Conservation (phyloP, 2,113 vertebrate species). For the Epinephelus lanceolatus region DNA sequence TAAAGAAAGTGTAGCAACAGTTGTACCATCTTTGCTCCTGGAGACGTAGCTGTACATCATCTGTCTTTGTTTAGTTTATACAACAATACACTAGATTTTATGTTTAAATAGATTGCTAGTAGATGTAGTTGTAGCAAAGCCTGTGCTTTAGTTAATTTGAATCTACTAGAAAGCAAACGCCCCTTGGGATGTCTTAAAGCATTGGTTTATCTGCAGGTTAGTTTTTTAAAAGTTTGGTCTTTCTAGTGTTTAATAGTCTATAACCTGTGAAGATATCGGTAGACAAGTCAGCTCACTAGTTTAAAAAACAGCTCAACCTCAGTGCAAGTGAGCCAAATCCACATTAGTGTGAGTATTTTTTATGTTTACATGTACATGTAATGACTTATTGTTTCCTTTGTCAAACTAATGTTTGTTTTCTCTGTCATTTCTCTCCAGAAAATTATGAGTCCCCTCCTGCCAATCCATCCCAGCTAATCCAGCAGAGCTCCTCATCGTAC, state of each 20-base stretch:
- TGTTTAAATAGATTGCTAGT: too few species aligned
- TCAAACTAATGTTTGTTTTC: constrained; percentile 14
- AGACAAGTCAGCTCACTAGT: too few species aligned
- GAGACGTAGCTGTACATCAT: not conserved
- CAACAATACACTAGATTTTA: too few species aligned
- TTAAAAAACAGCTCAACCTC: not conserved
- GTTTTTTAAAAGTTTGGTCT: too few species aligned
- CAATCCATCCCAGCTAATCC: constrained; percentile 42
- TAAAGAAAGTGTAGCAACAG: not conserved
- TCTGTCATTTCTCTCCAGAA: constrained; percentile 39
- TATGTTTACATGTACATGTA: not conserved
- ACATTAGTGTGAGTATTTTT: not conserved
- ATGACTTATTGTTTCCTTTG: not conserved
- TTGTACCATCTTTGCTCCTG: too few species aligned
- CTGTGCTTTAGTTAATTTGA: too few species aligned
- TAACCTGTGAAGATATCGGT: not conserved
- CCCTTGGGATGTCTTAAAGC: not conserved
- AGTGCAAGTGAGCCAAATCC: not conserved
- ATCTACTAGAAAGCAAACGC: too few species aligned
- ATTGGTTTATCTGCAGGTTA: not conserved
- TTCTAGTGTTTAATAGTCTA: not conserved
- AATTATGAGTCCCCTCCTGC: constrained; percentile 4
- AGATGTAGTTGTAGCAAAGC: too few species aligned
- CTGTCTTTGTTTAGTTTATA: not conserved
- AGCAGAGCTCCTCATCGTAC: constrained; percentile 66